Evolutionary conservation across 30 jellyfish, hydroid and myxozoan species (phyloP), one percentile per base, ranked within the genome.

Genomic region (Cassiopea xamachana): DNA sequence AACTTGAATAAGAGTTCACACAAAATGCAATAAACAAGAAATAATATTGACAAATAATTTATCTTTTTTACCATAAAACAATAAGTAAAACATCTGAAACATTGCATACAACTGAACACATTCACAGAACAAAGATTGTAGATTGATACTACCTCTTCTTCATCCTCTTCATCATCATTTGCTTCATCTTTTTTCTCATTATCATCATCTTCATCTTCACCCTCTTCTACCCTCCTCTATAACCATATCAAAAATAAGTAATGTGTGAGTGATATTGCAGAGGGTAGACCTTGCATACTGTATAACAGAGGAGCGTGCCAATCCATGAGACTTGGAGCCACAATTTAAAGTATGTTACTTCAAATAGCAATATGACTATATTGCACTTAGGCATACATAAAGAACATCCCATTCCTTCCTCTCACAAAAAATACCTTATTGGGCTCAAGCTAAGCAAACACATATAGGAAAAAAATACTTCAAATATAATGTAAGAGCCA

Each of bases 111-210:
- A 4, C 7, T 62, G 14, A 4, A 8, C 74, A 62, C 19, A 62
- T 8, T 62, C 2, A 62, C 2, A 3, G 2, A 62, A 4, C 2
- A 3, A 13, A 4, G 7, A 3, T 4, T 62, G 43, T 62, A 62
- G 7, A 17, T 14, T 8, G 39, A 27, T 19, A 1, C 49, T 75
- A 89, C 96, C 85, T 89, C 96, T 2, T 89, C 96, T 51, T 82
- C 71, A 46, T 81, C 96, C 46, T 89, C 96, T 45, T 81, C 92
- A 69, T 81, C 96, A 9, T 82, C 92, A 61, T 74, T 90, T n/a
- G 7, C 47, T 2, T 44, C 85, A 17, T 15, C 46, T 1, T 55
- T 48, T 10, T 60, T 48, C 43, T 27, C 87, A 13, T 89, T 85
- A 45, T 77, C 90, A 50, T 82, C 83, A 39, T 90, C 97, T 45